Evolutionary conservation across 2,797 vertebrate species (phyloP), one percentile per base, ranked within the genome.

Genomic region (Tarsius wallacei): DNA sequence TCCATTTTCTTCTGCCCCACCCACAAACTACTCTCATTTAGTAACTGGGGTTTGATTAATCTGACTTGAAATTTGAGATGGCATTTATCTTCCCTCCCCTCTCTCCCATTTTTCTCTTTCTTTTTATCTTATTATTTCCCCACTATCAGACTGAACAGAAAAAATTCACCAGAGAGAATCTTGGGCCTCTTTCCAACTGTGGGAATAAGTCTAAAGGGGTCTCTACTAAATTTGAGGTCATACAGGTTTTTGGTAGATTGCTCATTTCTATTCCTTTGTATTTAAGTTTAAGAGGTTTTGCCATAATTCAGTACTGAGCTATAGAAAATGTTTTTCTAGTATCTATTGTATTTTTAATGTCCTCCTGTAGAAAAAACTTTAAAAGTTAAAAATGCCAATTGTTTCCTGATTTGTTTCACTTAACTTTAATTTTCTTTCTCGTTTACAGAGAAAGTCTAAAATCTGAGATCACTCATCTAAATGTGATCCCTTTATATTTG

Each of bases 221-320:
- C 36, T 77, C 21, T 24, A 16, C 8, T 57, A 66, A 59, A 2
- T 21, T 16, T 42, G 74, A 57, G 36, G 24, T 49, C 31, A 3
- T 47, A 5, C 0, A 57, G 5, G 7, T 57, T 85, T 57, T 17
- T 31, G 3, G 21, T 55, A n/a, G 64, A 74, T 1, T 66, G 16
- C 53, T 88, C 16, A 64, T 61, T 49, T 74, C 31, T 78, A 16
- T n/a, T 57, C 63, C 9, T 94, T 63, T 16, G 61, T 70, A 89
- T 24, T 95, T 61, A 94, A 70, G 28, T 28, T 94, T 66, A 93
- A 68, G 26, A 66, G 5, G 22, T 76, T 84, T 66, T 80, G 24
- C 55, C 59, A 71, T 36, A 84, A 64, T 36, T 80, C 33, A 47
- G 33, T 91, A 87, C 22, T 24, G 11, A 47, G 61, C n/a, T 77